Percentiles rank a stretch among this genome's conserved stretches.
These are phyloP conservation scores for Cacatua alba DNA, from an alignment of 2,113 vertebrate genomes.

Conservation along the genomic window DNA sequence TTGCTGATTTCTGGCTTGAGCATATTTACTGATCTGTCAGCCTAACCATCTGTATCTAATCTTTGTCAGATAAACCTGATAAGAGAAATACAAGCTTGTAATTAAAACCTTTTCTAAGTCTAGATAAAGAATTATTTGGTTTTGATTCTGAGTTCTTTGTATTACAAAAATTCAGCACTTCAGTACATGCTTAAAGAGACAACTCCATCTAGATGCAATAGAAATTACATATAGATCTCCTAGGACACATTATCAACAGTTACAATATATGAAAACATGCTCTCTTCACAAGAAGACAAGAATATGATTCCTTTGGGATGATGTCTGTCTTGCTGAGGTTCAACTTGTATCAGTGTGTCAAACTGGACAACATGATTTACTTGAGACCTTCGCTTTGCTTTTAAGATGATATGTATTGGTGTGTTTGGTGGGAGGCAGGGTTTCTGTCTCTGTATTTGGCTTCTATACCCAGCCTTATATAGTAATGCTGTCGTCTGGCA, in stretches of 20 bases:
- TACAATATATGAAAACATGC: neutral
- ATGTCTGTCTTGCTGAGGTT: neutral
- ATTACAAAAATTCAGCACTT: neutral
- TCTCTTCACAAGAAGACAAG: neutral
- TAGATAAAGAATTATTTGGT: neutral
- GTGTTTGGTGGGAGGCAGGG: neutral
- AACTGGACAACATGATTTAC: neutral
- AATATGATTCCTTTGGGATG: neutral
- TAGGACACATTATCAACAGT: neutral
- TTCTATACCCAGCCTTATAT: slow-evolving; percentile 15
- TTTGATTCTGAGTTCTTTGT: neutral
- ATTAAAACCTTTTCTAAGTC: neutral
- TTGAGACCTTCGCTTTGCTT: neutral
- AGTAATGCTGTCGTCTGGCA: slow-evolving; percentile 27
- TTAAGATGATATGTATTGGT: neutral
- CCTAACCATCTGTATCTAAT: neutral
- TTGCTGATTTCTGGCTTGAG: neutral
- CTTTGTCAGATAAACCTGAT: neutral
- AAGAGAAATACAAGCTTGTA: neutral
- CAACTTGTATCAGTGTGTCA: neutral
- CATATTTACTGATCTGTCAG: neutral
- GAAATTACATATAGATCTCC: neutral
- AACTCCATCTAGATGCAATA: neutral
- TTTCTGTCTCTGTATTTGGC: slow-evolving; percentile 13
- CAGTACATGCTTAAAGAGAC: neutral